These are phyloP conservation scores for Melitaea athalia DNA, from an alignment of 2,888 invertebrate genomes.

Conservation along the genomic window DNA sequence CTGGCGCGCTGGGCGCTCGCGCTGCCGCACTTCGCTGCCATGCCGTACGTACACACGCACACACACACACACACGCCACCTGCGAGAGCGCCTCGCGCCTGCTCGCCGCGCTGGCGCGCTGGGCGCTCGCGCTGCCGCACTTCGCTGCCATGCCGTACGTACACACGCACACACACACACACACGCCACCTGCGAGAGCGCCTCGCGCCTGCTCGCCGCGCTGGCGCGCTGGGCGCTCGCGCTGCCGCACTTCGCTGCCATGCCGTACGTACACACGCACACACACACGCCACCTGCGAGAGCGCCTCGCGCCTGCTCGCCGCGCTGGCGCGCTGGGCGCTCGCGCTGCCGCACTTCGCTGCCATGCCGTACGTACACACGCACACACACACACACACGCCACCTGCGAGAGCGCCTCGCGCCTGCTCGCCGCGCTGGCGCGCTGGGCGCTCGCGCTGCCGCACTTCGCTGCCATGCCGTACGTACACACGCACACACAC, in stretches of 20 bases:
- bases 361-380: slow-evolving; percentile 84
- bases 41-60: slow-evolving; percentile 81
- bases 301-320: slow-evolving; percentile 90
- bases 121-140: slow-evolving; percentile 92
- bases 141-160: slow-evolving; percentile 89
- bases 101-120: slow-evolving; percentile 94
- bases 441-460: slow-evolving; percentile 95
- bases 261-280: slow-evolving; percentile 81
- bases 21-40: slow-evolving; percentile 90
- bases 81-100: slow-evolving; percentile 84
- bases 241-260: slow-evolving; percentile 90
- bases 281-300: too few relatives aligned
- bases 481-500: slow-evolving; percentile 37
- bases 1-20: slow-evolving; percentile 95
- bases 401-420: slow-evolving; percentile 69
- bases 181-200: too few relatives aligned
- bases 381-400: too few relatives aligned
- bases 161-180: not conserved
- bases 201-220: slow-evolving; percentile 92
- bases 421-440: slow-evolving; percentile 93
- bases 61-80: too few relatives aligned
- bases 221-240: slow-evolving; percentile 95
- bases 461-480: slow-evolving; percentile 91
- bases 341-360: slow-evolving; percentile 91
- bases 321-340: slow-evolving; percentile 94